Evolutionary conservation across 2,797 vertebrate genomes (phyloP).

Genomic region (Rhodeus uyekii): DNA sequence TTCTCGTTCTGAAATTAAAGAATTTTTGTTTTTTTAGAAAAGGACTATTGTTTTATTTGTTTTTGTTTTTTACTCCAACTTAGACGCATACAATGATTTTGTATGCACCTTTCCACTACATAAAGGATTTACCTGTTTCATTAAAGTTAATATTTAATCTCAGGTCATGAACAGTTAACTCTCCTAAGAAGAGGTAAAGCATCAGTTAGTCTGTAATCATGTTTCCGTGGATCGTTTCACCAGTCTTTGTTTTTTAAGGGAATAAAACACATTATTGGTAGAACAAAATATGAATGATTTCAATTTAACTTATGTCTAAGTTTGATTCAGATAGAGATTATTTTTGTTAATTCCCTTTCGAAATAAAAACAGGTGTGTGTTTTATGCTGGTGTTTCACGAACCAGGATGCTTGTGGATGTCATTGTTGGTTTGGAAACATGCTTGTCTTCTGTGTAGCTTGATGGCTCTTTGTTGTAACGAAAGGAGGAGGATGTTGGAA

Average conservation of each 20-base stretch:
- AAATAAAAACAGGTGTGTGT: conserved; percentile 32
- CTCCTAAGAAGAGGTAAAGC: conserved; percentile 45
- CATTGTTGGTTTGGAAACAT: conserved; percentile 44
- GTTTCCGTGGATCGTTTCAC: conserved; percentile 34
- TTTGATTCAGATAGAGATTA: background rate
- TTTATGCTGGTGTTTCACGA: conserved; percentile 16
- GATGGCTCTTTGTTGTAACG: conserved; percentile 29
- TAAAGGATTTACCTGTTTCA: conserved; percentile 57
- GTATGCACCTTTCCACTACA: conserved; percentile 55
- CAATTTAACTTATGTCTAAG: background rate
- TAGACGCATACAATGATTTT: conserved; percentile 49
- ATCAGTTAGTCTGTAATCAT: conserved; percentile 37
- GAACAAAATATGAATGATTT: background rate
- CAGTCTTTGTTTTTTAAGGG: conserved; percentile 29
- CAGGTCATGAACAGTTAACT: conserved; percentile 61
- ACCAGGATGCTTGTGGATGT: conserved; percentile 26
- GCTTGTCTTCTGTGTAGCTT: conserved; percentile 45
- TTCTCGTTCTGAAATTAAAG: conserved; percentile 52
- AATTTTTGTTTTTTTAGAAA: conserved; percentile 41
- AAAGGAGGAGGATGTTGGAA: conserved; percentile 24
- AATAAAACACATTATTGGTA: conserved; percentile 25
- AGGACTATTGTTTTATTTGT: conserved; percentile 46
- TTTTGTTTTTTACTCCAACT: conserved; percentile 40
- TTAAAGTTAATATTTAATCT: conserved; percentile 65
- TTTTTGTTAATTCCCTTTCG: conserved; percentile 35